Percentiles rank a stretch among this genome's conserved stretches.
Evolutionary conservation across 2,113 vertebrate species (phyloP).

Genomic region (Brachyhypopomus gauderio): DNA sequence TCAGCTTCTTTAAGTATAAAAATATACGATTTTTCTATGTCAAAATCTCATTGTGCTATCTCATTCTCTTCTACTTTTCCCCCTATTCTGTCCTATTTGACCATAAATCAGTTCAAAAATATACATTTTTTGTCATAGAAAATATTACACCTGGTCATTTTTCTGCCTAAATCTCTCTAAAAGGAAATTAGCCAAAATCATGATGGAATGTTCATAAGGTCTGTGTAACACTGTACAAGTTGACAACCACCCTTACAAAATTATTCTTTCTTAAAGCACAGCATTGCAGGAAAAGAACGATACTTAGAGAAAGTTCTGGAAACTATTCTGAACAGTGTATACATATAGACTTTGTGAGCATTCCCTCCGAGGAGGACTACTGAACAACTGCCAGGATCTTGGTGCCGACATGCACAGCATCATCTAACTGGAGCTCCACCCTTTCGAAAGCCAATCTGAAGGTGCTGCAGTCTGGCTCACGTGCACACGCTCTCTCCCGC

Average conservation of each 20-base stretch:
- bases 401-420: conserved; percentile 27
- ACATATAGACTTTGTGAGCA: conserved; percentile 38
- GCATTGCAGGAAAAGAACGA: background rate
- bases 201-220: conserved; percentile 46
- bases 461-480: conserved; percentile 27
- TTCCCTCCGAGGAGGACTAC: conserved; percentile 19
- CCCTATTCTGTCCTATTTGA: conserved; percentile 44
- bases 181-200: conserved; percentile 34
- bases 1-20: conserved; percentile 76
- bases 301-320: background rate
- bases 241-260: conserved; percentile 17
- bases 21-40: conserved; percentile 80
- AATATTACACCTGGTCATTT: conserved; percentile 59
- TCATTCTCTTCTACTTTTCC: conserved; percentile 45
- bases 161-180: conserved; percentile 28
- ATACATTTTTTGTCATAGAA: conserved; percentile 73
- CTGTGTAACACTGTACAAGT: conserved; percentile 41
- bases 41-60: conserved; percentile 68
- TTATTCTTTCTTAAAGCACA: conserved; percentile 1
- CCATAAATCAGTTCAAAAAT: conserved; percentile 75
- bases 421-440: background rate
- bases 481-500: conserved; percentile 53
- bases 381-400: conserved; percentile 23
- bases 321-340: conserved; percentile 30
- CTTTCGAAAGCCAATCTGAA: background rate